Base-by-base conservation (phyloP, 2,888 invertebrate genomes). In the Xanthorhoe spadicearia region DNA sequence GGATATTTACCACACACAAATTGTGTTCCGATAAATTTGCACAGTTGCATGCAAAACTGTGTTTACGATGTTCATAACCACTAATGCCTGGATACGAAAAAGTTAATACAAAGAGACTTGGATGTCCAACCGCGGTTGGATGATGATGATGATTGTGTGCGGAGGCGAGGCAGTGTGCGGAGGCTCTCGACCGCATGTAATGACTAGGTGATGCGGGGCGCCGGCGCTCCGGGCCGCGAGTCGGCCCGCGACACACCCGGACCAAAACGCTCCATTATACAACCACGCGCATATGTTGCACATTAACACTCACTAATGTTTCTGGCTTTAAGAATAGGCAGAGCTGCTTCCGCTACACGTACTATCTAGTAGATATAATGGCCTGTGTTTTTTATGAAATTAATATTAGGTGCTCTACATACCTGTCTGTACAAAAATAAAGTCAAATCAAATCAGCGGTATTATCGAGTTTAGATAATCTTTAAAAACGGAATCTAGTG, bases 211-310 rank as follows among this genome's bases (percentile, higher is more conserved):
- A 43, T 55, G 49, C 9, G 5, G 49, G 57, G 49, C 57, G 49
- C 57, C 43, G 76, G 79, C 49, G 83, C 83, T 83, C 83, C 83
- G 82, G 17, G 58, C n/a, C n/a, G n/a, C n/a, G n/a, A n/a, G n/a
- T n/a, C n/a, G n/a, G n/a, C 28, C 61, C 56, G 60, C 58, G 71
- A 70, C 77, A 68, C 74, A 78, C 65, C 49, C 38, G 19, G 62
- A 6, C 1, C 15, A 17, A 43, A 13, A 3, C 10, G 13, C 38
- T 13, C 13, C 10, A 38, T 10, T 9, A 3, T 3, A 38, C 8
- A 38, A 10, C 13, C 13, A 43, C 3, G 38, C n/a, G 2, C 38
- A 38, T 13, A 13, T 4, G 38, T 13, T 3, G 13, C 38, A 13
- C 13, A 43, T 4, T 2, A 43, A 13, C 1, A 38, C 8, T 32